These are phyloP conservation scores for Sycophila texana DNA, from an alignment of 2,888 invertebrate genomes.

Conservation along the genomic window DNA sequence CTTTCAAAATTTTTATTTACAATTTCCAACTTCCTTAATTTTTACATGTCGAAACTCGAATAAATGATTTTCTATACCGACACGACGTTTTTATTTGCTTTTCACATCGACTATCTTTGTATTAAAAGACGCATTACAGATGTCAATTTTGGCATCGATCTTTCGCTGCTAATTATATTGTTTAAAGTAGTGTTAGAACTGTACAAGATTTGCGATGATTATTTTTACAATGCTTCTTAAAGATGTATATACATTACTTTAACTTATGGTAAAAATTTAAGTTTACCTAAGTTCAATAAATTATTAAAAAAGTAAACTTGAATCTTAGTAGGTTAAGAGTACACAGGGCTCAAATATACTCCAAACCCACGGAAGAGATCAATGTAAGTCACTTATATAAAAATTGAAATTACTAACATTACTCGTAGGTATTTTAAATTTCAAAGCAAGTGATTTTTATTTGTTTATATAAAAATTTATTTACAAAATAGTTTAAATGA, in stretches of 20 bases:
- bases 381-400: neutral
- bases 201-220: slow-evolving; percentile 24
- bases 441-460: too few relatives aligned
- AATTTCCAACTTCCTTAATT: slow-evolving; percentile 18
- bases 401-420: neutral
- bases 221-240: slow-evolving; percentile 35
- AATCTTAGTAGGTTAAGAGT: slow-evolving; percentile 49
- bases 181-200: slow-evolving; percentile 21
- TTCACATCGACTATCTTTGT: slow-evolving; percentile 4
- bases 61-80: slow-evolving; percentile 10
- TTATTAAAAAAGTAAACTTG: slow-evolving; percentile 13
- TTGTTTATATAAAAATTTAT: too few relatives aligned
- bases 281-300: neutral
- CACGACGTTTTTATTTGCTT: neutral
- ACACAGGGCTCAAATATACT: slow-evolving; percentile 57
- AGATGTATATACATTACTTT: slow-evolving; percentile 49
- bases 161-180: slow-evolving; percentile 15
- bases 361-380: slow-evolving; percentile 42
- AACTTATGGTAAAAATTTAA: neutral
- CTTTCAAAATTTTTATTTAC: slow-evolving; percentile 41
- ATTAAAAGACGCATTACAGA: neutral
- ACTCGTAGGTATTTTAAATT: too few relatives aligned
- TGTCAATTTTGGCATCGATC: slow-evolving; percentile 21
- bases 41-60: slow-evolving; percentile 23
- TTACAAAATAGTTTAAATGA: too few relatives aligned